These are phyloP conservation scores for Drosophila subobscura DNA, from an alignment of 1,140 invertebrate genomes.

Conservation along the genomic window DNA sequence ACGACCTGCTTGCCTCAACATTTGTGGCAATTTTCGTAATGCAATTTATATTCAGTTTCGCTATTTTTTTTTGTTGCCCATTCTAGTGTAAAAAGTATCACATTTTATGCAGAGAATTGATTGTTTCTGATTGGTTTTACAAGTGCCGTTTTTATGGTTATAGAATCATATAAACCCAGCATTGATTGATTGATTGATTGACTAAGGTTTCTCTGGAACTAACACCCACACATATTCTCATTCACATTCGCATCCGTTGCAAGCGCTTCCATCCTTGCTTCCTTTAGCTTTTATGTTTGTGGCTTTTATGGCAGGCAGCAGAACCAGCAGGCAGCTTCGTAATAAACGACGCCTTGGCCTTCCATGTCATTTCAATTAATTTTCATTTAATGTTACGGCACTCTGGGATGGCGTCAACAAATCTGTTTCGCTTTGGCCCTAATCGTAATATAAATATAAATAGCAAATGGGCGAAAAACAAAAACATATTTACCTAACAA, in stretches of 20 bases:
- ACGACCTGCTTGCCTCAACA: constrained; percentile 9
- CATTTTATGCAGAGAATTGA: neutral
- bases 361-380: constrained; percentile 59
- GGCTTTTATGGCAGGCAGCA: constrained; percentile 22
- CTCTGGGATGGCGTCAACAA: constrained; percentile 27
- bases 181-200: too few relatives aligned
- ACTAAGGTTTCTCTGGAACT: too few relatives aligned
- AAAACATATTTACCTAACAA: constrained; percentile 37
- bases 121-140: constrained; percentile 53
- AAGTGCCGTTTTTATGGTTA: too few relatives aligned
- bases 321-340: neutral
- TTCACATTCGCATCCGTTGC: neutral
- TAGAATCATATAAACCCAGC: too few relatives aligned
- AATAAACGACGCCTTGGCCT: constrained; percentile 32
- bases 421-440: constrained; percentile 34
- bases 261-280: constrained; percentile 1
- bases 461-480: constrained; percentile 30
- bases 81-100: too few relatives aligned
- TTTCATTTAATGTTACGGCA: constrained; percentile 43
- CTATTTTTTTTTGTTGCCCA: neutral
- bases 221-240: too few relatives aligned
- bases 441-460: constrained; percentile 55
- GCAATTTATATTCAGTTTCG: constrained; percentile 1
- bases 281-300: constrained; percentile 8
- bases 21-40: constrained; percentile 27